phyloP scores from a whole-genome alignment of 2,113 vertebrate genomes.

The Pedionomus torquatus region DNA sequence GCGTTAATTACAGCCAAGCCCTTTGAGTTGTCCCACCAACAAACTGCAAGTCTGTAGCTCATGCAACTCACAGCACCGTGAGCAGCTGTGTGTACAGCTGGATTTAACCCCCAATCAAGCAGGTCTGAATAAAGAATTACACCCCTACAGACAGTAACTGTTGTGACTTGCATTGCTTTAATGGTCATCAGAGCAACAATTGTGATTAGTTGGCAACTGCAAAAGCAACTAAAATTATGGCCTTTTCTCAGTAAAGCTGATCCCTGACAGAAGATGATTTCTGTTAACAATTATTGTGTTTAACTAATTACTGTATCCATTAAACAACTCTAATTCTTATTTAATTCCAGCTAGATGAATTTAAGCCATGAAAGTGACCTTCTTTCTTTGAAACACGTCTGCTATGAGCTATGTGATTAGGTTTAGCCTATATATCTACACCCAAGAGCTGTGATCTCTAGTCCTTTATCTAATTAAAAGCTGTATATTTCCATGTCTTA shows the following conservation, averaged over 20 bases:
- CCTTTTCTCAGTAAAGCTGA: neutral
- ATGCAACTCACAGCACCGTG: neutral
- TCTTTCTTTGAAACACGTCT: neutral
- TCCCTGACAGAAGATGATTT: neutral
- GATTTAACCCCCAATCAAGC: neutral
- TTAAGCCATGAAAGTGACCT: neutral
- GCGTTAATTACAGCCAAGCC: neutral
- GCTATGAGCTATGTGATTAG: neutral
- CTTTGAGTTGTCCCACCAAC: neutral
- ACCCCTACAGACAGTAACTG: neutral
- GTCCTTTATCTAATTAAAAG: neutral
- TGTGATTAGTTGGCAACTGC: neutral
- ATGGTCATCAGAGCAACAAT: neutral
- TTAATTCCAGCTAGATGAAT: neutral
- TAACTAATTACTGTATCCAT: neutral
- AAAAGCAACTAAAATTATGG: neutral
- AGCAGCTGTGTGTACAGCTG: neutral
- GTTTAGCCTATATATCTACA: accelerated
- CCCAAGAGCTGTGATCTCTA: neutral
- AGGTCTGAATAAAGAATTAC: neutral
- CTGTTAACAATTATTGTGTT: neutral
- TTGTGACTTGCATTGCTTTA: neutral
- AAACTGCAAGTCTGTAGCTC: neutral
- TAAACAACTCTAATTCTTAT: neutral
- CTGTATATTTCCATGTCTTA: neutral